Percentiles rank a stretch among this genome's conserved stretches.
Evolutionary conservation across 2,113 vertebrate genomes (phyloP).

Genomic region (Dipodomys merriami): DNA sequence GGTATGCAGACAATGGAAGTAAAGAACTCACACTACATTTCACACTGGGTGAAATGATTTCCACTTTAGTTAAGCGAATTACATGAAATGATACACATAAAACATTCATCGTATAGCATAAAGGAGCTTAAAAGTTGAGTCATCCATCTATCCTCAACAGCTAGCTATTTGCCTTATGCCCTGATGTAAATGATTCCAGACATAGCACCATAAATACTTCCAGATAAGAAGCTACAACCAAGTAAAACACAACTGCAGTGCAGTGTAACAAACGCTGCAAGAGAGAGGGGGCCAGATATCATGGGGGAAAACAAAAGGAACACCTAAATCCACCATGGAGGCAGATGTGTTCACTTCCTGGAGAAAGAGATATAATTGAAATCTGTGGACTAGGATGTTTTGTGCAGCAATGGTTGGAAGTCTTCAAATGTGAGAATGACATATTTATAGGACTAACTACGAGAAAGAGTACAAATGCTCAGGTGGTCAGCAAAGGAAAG

Average conservation of each 20-base stretch:
- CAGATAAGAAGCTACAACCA: not conserved
- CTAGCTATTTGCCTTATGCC: not conserved
- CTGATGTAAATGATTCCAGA: not conserved
- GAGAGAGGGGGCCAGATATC: not conserved
- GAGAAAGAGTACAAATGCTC: not conserved
- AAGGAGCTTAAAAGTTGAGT: not conserved
- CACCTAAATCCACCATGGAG: not conserved
- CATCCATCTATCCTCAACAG: not conserved
- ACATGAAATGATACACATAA: not conserved
- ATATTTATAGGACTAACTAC: not conserved
- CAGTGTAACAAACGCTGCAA: not conserved
- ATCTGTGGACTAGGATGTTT: not conserved
- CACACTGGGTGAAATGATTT: not conserved
- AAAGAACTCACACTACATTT: not conserved
- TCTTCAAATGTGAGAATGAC: not conserved
- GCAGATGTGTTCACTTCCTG: not conserved
- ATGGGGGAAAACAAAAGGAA: not conserved
- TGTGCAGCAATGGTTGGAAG: not conserved
- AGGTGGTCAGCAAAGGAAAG: slow-evolving; percentile 5
- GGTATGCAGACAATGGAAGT: not conserved
- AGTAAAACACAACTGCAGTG: not conserved
- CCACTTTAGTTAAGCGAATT: slow-evolving; percentile 16
- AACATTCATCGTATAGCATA: not conserved
- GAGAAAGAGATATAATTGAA: not conserved
- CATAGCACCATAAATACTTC: not conserved